Conservation (phyloP, 2,113 vertebrate genomes). For the Gobiocypris rarus region DNA sequence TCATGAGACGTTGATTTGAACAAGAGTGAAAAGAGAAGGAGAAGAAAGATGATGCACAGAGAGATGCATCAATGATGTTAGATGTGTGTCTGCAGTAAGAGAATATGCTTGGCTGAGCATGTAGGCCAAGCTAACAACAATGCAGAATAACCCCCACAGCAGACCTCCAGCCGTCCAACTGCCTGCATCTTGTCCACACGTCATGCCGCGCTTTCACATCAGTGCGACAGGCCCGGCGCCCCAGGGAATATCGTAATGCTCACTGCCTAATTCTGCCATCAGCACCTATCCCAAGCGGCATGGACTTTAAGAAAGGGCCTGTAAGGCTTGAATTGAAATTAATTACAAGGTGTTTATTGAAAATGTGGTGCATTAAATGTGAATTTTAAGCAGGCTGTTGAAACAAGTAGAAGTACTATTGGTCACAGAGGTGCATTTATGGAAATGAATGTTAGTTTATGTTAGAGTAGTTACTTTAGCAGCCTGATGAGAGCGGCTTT, state of each 20-base stretch:
- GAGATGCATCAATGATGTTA: conserved; percentile 58
- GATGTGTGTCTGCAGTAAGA: conserved; percentile 71
- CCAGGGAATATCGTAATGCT: conserved; percentile 17
- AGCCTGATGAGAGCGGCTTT: no score
- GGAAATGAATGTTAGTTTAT: neutral
- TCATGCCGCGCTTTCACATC: conserved; percentile 50
- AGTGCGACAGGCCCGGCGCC: conserved; percentile 39
- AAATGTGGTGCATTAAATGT: neutral
- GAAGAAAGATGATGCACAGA: conserved; percentile 28
- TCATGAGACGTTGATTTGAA: conserved; percentile 16
- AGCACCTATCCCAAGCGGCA: neutral
- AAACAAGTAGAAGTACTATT: neutral
- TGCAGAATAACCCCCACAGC: conserved; percentile 77
- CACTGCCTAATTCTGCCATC: conserved; percentile 24
- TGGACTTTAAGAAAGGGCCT: conserved; percentile 30
- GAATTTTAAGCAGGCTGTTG: neutral
- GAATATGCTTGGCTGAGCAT: conserved; percentile 78
- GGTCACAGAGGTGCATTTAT: neutral
- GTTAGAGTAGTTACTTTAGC: neutral
- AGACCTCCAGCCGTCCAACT: conserved; percentile 60
- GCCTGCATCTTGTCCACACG: conserved; percentile 48
- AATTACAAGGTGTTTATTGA: neutral
- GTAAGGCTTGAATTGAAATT: neutral
- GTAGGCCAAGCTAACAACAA: conserved; percentile 81
- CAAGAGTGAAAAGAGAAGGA: conserved; percentile 53